Percentiles rank a stretch among this genome's conserved stretches.
These are phyloP conservation scores for Bombus vancouverensis DNA, from an alignment of 1,140 invertebrate genomes.

Conservation along the genomic window DNA sequence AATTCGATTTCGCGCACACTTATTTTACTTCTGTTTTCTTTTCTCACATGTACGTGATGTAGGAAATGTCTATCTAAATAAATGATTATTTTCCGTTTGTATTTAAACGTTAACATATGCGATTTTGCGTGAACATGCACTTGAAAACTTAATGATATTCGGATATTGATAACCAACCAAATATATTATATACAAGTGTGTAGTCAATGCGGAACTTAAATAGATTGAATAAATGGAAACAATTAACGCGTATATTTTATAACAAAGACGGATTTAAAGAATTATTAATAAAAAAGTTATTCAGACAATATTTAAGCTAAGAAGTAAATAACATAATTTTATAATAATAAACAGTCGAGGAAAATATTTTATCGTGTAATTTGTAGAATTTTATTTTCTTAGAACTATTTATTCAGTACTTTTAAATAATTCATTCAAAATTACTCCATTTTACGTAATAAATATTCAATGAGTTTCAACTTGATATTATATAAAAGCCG, in stretches of 20 bases:
- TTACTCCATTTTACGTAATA: not conserved
- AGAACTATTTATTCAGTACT: not conserved
- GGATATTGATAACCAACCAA: not conserved
- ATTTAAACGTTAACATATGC: not conserved
- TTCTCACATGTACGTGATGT: not conserved
- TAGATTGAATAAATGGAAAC: not conserved
- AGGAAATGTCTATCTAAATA: no score
- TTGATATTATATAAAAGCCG: not conserved
- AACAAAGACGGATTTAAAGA: not conserved
- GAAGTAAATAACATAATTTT: not conserved
- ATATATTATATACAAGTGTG: slow-evolving; percentile 1
- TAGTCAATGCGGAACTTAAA: not conserved
- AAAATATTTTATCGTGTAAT: not conserved
- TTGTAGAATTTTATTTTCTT: slow-evolving; percentile 3
- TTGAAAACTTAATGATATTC: not conserved
- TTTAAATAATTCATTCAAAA: not conserved
- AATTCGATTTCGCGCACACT: not conserved
- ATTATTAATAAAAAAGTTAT: slow-evolving; percentile 4
- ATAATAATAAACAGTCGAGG: not conserved
- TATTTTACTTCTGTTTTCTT: not conserved
- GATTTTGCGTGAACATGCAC: not conserved
- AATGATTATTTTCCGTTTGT: not conserved
- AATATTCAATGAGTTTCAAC: not conserved
- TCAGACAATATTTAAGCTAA: slow-evolving; percentile 19
- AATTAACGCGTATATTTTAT: slow-evolving; percentile 1